phyloP scores from a whole-genome alignment of 2,888 invertebrate genomes.

The Latheticus oryzae region DNA sequence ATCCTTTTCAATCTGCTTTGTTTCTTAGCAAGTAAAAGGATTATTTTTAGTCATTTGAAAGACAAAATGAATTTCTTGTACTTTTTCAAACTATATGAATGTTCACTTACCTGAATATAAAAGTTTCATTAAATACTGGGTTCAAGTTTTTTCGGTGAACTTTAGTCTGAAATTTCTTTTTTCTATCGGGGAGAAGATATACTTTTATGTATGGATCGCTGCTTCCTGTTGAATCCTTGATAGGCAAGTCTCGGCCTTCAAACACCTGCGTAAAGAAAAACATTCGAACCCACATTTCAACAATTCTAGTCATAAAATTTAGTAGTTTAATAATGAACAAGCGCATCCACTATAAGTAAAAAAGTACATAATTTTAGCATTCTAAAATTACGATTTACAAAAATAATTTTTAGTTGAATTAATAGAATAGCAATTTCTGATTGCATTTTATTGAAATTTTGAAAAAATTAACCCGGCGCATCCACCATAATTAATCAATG shows the following conservation, averaged over 20 bases:
- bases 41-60: conserved; percentile 3
- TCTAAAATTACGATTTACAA: no score
- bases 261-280: conserved; percentile 46
- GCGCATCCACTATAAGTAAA: no score
- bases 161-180: conserved; percentile 88
- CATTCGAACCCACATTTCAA: no score
- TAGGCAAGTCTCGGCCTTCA: conserved; percentile 77
- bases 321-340: conserved; percentile 8
- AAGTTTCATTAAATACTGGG: conserved; percentile 87
- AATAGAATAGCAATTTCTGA: no score
- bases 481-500: no score
- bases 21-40: conserved; percentile 1
- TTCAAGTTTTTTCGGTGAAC: conserved; percentile 84
- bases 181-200: conserved; percentile 84
- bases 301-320: not conserved
- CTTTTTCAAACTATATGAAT: conserved; percentile 25
- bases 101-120: conserved; percentile 80
- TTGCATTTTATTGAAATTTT: no score
- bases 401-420: no score
- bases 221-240: conserved; percentile 85
- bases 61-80: conserved; percentile 2
- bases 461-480: no score
- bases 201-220: conserved; percentile 91
- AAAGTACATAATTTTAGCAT: no score
- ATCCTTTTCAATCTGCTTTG: conserved; percentile 1